Base-by-base conservation (phyloP, 2,888 invertebrate genomes). In the Ichneumoninae sp. region DNA sequence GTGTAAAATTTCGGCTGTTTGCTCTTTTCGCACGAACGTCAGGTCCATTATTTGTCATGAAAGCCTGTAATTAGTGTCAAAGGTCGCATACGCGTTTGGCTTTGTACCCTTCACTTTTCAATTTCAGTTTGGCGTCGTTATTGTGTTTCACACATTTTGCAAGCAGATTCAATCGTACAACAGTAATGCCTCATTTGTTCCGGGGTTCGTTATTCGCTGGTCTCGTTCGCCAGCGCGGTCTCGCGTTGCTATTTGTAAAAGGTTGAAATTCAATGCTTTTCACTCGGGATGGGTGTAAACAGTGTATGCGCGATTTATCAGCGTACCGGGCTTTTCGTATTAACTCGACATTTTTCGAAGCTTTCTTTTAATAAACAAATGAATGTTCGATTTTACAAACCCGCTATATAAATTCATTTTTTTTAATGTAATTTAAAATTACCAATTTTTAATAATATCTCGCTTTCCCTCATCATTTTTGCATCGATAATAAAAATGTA, bases 61-160 rank as follows among this genome's bases (percentile, higher is more conserved):
- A 50, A 52, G 26, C 33, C 26, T 30, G n/a, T 30, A 52, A 70
- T 70, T 33, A 52, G 33, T 70, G 26, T 52, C 26, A 47, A 69
- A 69, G 8, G 47, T 30, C 47, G 44, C 6, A 50, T 50, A 47
- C 10, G 22, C 47, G 16, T 69, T 30, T 33, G 13, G n/a, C 30
- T 30, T 52, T 26, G n/a, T 33, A 30, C 5, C 1, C 16, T 30
- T 1, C 0, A 30, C 60, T 30, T 33, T 30, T 63, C 16, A 30
- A 63, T 63, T 63, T 57, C 26, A 13, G 44, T 44, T 63, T 33
- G 16, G 2, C 6, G 60, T 63, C 16, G n/a, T 33, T 63, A 16
- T 13, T 22, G 22, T 57, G 19, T 26, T n/a, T 33, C 3, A 4
- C 16, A 5, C 10, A 16, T 60, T 60, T 60, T 60, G 7, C 30